Evolutionary conservation across 2,113 vertebrate species (phyloP).

Genomic region (Ceyx margarethae): DNA sequence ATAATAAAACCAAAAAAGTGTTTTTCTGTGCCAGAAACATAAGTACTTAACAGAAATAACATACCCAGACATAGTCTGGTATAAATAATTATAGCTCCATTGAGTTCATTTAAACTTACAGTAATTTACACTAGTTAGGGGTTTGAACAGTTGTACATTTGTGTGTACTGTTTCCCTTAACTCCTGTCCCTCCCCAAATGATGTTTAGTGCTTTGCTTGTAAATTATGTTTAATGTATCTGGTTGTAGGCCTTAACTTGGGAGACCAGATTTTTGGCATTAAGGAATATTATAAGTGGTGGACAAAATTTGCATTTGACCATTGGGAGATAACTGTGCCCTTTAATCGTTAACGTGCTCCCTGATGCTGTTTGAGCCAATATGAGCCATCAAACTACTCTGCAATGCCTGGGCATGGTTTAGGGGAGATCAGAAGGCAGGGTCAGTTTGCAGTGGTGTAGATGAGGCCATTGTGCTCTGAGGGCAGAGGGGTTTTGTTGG

Average conservation of each 20-base stretch:
- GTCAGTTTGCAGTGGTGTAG: background rate
- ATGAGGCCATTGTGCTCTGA: background rate
- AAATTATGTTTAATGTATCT: background rate
- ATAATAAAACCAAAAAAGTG: slow-evolving; percentile 7
- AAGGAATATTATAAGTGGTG: background rate
- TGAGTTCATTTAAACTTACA: background rate
- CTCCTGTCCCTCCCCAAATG: background rate
- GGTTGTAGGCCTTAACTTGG: background rate
- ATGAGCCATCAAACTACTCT: background rate
- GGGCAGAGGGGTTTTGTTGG: background rate
- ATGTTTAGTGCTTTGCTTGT: background rate
- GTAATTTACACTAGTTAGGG: background rate
- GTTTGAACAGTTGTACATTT: background rate
- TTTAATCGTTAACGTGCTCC: background rate
- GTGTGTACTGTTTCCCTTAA: background rate
- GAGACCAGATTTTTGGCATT: background rate
- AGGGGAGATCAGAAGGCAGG: background rate
- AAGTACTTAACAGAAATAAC: slow-evolving; percentile 20
- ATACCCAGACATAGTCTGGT: background rate
- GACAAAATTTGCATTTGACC: background rate
- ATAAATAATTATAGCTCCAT: background rate
- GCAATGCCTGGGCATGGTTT: background rate
- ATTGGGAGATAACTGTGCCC: background rate
- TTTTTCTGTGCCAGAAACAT: slow-evolving; percentile 18
- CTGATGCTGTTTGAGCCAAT: background rate